Evolutionary conservation across 2,888 invertebrate genomes (phyloP).

Genomic region (Panorpa germanica): DNA sequence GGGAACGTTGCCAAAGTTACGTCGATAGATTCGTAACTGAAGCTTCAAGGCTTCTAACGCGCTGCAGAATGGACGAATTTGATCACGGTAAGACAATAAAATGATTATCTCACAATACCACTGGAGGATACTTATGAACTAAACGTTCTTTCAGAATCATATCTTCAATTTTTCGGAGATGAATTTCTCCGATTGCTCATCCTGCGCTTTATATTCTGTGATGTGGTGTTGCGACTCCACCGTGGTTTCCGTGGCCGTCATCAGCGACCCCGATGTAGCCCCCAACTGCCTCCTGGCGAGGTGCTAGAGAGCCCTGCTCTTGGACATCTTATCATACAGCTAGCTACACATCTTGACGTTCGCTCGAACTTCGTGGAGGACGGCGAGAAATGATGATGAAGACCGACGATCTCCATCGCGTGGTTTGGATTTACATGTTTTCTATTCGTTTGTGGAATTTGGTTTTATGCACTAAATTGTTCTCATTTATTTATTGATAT

Average conservation of each 20-base stretch:
- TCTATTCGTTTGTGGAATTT: too few relatives aligned
- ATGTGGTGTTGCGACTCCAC: constrained; percentile 74
- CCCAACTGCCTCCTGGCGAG: constrained; percentile 71
- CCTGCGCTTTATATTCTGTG: constrained; percentile 85
- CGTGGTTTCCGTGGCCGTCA: constrained; percentile 68
- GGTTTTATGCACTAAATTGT: too few relatives aligned
- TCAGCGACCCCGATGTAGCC: constrained; percentile 71
- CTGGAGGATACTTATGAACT: too few relatives aligned
- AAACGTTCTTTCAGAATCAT: constrained; percentile 43
- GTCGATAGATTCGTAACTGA: constrained; percentile 81
- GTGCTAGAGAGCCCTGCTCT: constrained; percentile 69
- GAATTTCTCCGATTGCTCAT: constrained; percentile 81
- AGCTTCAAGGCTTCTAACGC: constrained; percentile 63
- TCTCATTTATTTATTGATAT: too few relatives aligned
- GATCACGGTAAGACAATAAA: too few relatives aligned
- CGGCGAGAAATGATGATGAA: too few relatives aligned
- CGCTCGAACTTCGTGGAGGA: constrained; percentile 46
- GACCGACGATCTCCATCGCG: too few relatives aligned
- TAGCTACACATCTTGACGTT: constrained; percentile 70
- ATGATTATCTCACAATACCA: too few relatives aligned
- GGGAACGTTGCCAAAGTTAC: constrained; percentile 79
- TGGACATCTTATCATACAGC: constrained; percentile 59
- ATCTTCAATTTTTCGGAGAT: constrained; percentile 82
- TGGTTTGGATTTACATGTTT: too few relatives aligned
- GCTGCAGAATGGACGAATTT: constrained; percentile 60